Conservation (phyloP, 2,888 invertebrate species). For the Nymphalis polychloros region DNA sequence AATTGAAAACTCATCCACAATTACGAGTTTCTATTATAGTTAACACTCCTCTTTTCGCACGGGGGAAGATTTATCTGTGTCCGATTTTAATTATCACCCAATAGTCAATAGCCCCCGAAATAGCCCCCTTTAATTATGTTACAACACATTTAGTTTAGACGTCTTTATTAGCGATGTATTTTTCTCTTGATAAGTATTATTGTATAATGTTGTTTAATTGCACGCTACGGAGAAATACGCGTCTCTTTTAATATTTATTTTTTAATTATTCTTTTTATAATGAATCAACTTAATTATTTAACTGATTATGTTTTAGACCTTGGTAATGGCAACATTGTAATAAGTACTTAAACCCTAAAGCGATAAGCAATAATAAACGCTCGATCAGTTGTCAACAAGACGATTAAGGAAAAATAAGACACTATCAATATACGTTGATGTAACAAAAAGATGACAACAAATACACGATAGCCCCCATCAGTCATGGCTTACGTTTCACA, state of each 20-base stretch:
- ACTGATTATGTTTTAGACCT: too few species aligned
- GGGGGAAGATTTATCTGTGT: conserved; percentile 70
- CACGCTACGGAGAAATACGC: too few species aligned
- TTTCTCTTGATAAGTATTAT: not conserved
- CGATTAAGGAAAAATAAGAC: conserved; percentile 1
- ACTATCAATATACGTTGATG: conserved; percentile 8
- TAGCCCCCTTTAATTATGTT: conserved; percentile 40
- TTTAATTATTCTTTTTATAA: not conserved
- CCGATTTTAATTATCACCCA: conserved; percentile 70
- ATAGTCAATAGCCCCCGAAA: conserved; percentile 53
- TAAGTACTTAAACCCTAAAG: too few species aligned
- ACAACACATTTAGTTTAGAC: conserved; percentile 32
- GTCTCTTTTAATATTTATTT: not conserved
- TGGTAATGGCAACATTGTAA: too few species aligned
- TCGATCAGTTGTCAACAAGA: conserved; percentile 1
- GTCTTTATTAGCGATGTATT: conserved; percentile 28
- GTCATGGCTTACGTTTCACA: conserved; percentile 54
- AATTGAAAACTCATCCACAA: conserved; percentile 54
- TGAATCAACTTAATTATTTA: too few species aligned
- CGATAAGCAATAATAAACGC: not conserved
- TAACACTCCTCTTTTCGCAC: conserved; percentile 66
- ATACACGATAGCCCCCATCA: conserved; percentile 44
- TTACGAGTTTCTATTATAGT: conserved; percentile 50
- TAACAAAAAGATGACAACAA: conserved; percentile 18
- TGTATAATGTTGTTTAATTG: not conserved